Evolutionary conservation across 2,113 vertebrate species (phyloP).

Genomic region (Pomatorhinus ruficollis): DNA sequence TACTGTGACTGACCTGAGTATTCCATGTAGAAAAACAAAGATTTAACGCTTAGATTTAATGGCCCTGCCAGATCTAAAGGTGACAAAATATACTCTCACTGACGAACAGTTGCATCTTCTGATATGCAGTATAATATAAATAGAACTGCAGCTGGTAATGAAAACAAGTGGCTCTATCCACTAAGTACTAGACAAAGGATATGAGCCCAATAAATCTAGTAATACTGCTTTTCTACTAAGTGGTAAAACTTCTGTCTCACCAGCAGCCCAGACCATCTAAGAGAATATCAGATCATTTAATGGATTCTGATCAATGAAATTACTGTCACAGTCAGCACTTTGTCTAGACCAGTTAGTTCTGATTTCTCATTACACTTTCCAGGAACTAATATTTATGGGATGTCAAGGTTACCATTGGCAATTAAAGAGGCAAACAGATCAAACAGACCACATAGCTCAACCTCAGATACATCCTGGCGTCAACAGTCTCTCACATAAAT

Average conservation of each 20-base stretch:
- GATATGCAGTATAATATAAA: background rate
- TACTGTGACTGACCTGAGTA: background rate
- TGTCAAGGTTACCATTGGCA: background rate
- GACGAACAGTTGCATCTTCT: background rate
- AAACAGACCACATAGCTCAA: background rate
- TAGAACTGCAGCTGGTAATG: background rate
- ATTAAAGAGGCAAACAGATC: background rate
- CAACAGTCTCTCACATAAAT: background rate
- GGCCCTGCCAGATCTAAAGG: background rate
- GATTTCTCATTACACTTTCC: background rate
- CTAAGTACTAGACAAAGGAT: background rate
- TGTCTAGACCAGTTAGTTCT: background rate
- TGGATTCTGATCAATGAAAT: conserved; percentile 5
- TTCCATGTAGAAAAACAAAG: accelerated
- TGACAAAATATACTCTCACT: background rate
- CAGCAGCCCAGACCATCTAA: background rate
- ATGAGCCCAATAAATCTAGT: background rate
- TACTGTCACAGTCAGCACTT: background rate
- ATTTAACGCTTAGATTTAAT: background rate
- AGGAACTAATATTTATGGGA: conserved; percentile 2
- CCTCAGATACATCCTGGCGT: background rate
- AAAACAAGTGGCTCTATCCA: background rate
- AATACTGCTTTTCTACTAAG: background rate
- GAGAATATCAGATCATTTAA: background rate
- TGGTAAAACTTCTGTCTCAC: background rate